These are phyloP conservation scores for Julus scandinavius DNA, from an alignment of 2,888 invertebrate species.

Conservation along the genomic window DNA sequence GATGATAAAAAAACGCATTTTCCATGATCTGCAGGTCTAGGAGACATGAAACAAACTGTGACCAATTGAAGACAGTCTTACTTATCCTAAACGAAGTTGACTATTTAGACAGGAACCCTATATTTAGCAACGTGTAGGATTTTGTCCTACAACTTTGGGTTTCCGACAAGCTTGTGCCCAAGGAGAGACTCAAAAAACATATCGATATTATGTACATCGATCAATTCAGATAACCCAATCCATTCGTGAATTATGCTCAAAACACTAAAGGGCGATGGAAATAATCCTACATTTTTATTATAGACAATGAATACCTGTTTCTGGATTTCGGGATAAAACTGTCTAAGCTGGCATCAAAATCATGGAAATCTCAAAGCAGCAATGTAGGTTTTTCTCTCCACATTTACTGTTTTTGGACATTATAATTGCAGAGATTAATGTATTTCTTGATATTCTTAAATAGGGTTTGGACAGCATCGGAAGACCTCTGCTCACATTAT, in stretches of 20 bases:
- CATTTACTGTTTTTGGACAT: background rate
- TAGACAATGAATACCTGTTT: constrained; percentile 96
- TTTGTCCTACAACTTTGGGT: too few relatives aligned
- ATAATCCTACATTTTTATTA: background rate
- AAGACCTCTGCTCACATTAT: constrained; percentile 86
- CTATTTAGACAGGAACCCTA: too few relatives aligned
- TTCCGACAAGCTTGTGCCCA: too few relatives aligned
- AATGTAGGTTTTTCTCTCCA: constrained; percentile 73
- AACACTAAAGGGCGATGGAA: background rate
- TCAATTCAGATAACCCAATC: constrained; percentile 17
- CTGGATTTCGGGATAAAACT: constrained; percentile 94
- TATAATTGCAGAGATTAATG: background rate
- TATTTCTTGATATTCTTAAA: background rate
- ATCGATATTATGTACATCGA: background rate
- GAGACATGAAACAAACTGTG: too few relatives aligned
- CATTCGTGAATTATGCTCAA: constrained; percentile 17
- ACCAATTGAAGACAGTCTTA: too few relatives aligned
- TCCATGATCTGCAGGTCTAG: too few relatives aligned
- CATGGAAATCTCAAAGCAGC: constrained; percentile 93
- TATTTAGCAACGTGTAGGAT: too few relatives aligned
- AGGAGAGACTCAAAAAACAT: too few relatives aligned
- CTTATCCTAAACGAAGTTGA: too few relatives aligned
- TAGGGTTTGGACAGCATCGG: constrained; percentile 91
- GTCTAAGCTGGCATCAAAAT: constrained; percentile 95
- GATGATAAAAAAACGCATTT: too few relatives aligned